These are phyloP conservation scores for Zophobas morio DNA, from an alignment of 1,140 invertebrate species.

Conservation along the genomic window DNA sequence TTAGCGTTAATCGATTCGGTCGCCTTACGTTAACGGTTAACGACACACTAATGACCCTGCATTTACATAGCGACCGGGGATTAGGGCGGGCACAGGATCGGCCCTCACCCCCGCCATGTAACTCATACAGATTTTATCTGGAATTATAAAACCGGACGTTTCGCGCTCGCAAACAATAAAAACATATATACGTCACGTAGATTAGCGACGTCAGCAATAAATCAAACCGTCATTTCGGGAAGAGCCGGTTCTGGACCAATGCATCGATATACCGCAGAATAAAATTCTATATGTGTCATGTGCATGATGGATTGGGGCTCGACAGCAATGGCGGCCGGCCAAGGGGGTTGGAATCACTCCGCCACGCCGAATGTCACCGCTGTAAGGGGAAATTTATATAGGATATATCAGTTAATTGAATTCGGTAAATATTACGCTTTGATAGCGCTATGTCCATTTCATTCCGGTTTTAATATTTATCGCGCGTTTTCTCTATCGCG, in stretches of 20 bases:
- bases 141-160: constrained; percentile 66
- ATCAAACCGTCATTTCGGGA: constrained; percentile 66
- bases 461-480: constrained; percentile 62
- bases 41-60: constrained; percentile 68
- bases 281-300: constrained; percentile 65
- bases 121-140: constrained; percentile 66
- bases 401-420: constrained; percentile 64
- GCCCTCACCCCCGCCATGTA: constrained; percentile 55
- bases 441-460: constrained; percentile 57
- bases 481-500: constrained; percentile 39
- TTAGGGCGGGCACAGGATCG: constrained; percentile 48
- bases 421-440: constrained; percentile 61
- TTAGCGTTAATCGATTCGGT: constrained; percentile 69
- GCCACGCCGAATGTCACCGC: constrained; percentile 57
- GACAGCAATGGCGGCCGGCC: constrained; percentile 59
- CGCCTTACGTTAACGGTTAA: constrained; percentile 68
- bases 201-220: constrained; percentile 67
- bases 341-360: constrained; percentile 26
- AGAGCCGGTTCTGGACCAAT: constrained; percentile 54
- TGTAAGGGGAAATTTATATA: constrained; percentile 61
- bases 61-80: constrained; percentile 65
- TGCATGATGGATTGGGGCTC: constrained; percentile 63
- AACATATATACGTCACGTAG: constrained; percentile 67
- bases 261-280: constrained; percentile 65
- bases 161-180: constrained; percentile 66